These are phyloP conservation scores for Anoura caudifer DNA, from an alignment of 2,113 vertebrate species.

Conservation along the genomic window DNA sequence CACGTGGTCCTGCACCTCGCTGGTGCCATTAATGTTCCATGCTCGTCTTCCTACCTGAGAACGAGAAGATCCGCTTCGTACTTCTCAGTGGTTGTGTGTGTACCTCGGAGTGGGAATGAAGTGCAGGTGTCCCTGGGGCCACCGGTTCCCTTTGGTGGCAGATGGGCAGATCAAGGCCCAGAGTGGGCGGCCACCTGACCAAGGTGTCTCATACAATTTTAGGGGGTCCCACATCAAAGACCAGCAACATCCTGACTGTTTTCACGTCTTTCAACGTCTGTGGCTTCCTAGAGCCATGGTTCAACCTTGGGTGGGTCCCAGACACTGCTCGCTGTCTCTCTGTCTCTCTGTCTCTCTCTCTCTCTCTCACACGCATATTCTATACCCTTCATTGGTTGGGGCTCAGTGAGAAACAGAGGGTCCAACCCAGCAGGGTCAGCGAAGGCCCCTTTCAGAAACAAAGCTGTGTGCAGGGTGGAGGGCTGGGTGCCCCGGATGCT, in stretches of 20 bases:
- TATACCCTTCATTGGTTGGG: rapidly evolving
- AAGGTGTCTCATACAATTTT: rapidly evolving
- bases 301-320: background rate
- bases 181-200: background rate
- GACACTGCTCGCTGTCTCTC: background rate
- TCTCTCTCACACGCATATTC: background rate
- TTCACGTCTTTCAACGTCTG: rapidly evolving
- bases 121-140: too few relatives aligned
- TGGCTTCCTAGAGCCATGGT: background rate
- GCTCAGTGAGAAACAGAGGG: background rate
- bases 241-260: rapidly evolving
- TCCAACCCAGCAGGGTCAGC: too few relatives aligned
- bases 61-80: rapidly evolving
- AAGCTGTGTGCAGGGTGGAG: rapidly evolving
- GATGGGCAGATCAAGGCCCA: too few relatives aligned
- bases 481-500: background rate
- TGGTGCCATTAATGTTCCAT: background rate
- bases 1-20: background rate
- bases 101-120: background rate
- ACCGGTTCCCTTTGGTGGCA: background rate
- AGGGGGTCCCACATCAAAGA: rapidly evolving
- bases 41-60: rapidly evolving
- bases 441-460: background rate
- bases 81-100: rapidly evolving
- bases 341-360: too few relatives aligned